Percentiles rank a stretch among this genome's conserved stretches.
Evolutionary conservation across 1,140 invertebrate genomes (phyloP).

Genomic region (Hesperophylax magnus): DNA sequence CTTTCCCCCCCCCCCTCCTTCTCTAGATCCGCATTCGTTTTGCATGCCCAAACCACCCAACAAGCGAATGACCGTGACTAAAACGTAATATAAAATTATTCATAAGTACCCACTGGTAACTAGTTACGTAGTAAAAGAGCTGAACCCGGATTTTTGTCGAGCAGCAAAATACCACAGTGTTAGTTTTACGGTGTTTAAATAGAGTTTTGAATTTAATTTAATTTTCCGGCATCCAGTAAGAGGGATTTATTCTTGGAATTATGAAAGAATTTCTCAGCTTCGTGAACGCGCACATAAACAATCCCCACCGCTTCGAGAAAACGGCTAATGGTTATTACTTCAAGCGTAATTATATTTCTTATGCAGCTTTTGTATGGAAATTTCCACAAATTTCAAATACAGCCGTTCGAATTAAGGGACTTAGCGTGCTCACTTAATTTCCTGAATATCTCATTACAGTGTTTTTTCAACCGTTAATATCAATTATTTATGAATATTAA

Average conservation of each 20-base stretch:
- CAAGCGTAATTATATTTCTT: slow-evolving; percentile 34
- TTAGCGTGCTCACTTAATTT: not conserved
- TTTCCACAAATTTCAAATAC: not conserved
- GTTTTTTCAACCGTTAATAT: not conserved
- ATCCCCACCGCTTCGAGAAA: slow-evolving; percentile 6
- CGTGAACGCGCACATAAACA: slow-evolving; percentile 8
- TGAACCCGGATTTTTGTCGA: slow-evolving; percentile 1
- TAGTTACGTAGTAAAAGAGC: not conserved
- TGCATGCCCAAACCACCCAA: not conserved
- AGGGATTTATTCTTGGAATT: slow-evolving; percentile 21
- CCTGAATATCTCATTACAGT: not conserved
- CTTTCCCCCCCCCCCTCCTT: too few species aligned
- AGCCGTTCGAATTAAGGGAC: not conserved
- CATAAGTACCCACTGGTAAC: slow-evolving; percentile 2
- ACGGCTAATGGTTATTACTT: slow-evolving; percentile 19
- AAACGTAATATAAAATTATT: slow-evolving; percentile 8
- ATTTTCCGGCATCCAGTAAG: slow-evolving; percentile 6
- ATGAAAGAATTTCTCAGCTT: slow-evolving; percentile 31
- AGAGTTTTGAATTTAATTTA: slow-evolving; percentile 39
- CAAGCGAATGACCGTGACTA: not conserved
- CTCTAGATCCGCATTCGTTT: too few species aligned
- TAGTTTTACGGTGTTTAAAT: slow-evolving; percentile 34
- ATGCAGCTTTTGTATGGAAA: slow-evolving; percentile 23
- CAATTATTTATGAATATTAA: too few species aligned
- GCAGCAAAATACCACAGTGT: not conserved